Evolutionary conservation across 2,113 vertebrate genomes (phyloP).

Genomic region (Pelodiscus sinensis): DNA sequence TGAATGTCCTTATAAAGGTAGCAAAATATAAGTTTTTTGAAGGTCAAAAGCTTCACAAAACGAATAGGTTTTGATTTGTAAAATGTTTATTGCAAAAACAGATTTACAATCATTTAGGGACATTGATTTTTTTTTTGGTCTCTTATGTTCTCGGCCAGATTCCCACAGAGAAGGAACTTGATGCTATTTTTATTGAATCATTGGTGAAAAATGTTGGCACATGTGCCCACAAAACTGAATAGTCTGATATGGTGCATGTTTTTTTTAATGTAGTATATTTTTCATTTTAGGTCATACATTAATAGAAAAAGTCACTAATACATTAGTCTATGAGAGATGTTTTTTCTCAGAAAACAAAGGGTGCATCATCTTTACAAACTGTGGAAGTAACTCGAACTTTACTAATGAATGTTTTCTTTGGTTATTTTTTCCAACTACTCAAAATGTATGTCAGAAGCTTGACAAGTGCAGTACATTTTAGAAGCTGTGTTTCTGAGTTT

Average conservation of each 20-base stretch:
- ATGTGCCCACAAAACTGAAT: background rate
- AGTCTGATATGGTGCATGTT: accelerated
- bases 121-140: background rate
- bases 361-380: background rate
- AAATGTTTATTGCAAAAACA: background rate
- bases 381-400: background rate
- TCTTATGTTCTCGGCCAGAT: background rate
- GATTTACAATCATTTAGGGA: background rate
- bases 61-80: background rate
- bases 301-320: background rate
- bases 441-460: background rate
- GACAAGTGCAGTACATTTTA: background rate
- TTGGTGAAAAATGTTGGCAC: background rate
- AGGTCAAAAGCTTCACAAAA: background rate
- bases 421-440: background rate
- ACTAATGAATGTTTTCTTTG: background rate
- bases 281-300: background rate
- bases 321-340: background rate
- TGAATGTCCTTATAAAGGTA: background rate
- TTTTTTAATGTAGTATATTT: background rate
- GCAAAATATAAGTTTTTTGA: background rate
- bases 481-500: background rate
- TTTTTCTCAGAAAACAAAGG: background rate
- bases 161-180: background rate
- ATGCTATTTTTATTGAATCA: background rate